phyloP scores from a whole-genome alignment of 2,797 vertebrate genomes.

The Clarias laeviceps region DNA sequence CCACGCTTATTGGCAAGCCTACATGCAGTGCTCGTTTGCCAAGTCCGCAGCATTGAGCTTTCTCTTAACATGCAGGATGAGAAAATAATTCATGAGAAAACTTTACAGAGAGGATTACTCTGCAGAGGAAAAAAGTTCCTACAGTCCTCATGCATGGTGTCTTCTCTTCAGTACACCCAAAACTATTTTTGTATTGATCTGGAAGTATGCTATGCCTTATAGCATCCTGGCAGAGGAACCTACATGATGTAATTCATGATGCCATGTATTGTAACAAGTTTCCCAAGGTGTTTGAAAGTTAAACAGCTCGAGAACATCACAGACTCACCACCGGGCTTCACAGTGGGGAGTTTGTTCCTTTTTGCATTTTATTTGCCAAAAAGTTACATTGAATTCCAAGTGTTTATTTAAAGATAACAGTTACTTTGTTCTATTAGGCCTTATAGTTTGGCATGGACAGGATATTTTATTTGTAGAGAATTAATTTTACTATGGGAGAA shows the following conservation, averaged over 20 bases:
- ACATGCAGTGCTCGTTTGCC: background rate
- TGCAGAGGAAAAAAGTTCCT: background rate
- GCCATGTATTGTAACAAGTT: conserved; percentile 3
- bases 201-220: background rate
- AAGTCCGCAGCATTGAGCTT: background rate
- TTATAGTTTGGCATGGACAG: background rate
- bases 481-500: background rate
- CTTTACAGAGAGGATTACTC: background rate
- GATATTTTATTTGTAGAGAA: background rate
- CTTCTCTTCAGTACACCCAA: background rate
- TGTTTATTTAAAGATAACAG: background rate
- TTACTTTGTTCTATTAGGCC: conserved; percentile 5
- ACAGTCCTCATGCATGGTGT: background rate
- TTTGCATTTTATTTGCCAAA: background rate
- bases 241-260: conserved; percentile 1
- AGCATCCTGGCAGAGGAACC: background rate
- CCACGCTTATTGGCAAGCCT: background rate
- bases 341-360: conserved; percentile 7
- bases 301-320: conserved; percentile 13
- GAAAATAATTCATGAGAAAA: background rate
- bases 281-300: conserved; percentile 4
- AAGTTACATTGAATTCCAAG: background rate
- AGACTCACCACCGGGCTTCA: background rate
- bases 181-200: background rate
- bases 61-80: background rate